Evolutionary conservation across 2,888 invertebrate species (phyloP), one percentile per base, ranked within the genome.

Genomic region (Acrobasis repandana): DNA sequence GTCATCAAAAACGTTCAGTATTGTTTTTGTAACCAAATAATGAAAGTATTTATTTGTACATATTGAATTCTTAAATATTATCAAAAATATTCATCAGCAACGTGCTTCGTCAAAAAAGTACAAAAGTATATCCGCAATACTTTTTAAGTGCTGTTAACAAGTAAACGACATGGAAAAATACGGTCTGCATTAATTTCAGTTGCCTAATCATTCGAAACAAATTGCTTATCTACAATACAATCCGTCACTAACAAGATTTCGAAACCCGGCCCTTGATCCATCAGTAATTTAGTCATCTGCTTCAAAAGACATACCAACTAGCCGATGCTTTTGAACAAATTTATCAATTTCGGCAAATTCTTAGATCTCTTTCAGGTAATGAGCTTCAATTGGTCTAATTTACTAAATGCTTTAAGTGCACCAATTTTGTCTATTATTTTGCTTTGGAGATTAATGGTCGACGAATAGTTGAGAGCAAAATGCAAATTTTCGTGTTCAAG

Each of bases 341-440:
- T 38, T 38, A 54, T 38, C 36, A 18, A 38, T 54, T 54, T 38
- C 38, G 54, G 43, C 54, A 54, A 64, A 62, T 58, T 59, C 52
- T 9, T 18, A 16, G 9, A 20, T 58, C 33, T 54, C 48, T 43
- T 51, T 51, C 51, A 6, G 4, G n/a, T 6, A 51, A 51, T 51
- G n/a, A 20, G 33, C 0, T n/a, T n/a, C 20, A 51, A 51, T 51
- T 51, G 51, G 28, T 51, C 51, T 33, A 51, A 28, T 33, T 33
- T 5, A 15, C 8, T 28, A 1, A 51, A 51, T 49, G 10, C 38
- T 10, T 38, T 11, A 38, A 38, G 10, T 8, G 11, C 38, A 38
- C 14, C 2, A 38, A 38, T 38, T 38, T 38, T 2, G 11, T 38
- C 14, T 38, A 2, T 14, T 14, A 11, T 38, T 38, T 38, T 38